Evolutionary conservation across 2,888 invertebrate species (phyloP).

Genomic region (Quadroppia sp.): DNA sequence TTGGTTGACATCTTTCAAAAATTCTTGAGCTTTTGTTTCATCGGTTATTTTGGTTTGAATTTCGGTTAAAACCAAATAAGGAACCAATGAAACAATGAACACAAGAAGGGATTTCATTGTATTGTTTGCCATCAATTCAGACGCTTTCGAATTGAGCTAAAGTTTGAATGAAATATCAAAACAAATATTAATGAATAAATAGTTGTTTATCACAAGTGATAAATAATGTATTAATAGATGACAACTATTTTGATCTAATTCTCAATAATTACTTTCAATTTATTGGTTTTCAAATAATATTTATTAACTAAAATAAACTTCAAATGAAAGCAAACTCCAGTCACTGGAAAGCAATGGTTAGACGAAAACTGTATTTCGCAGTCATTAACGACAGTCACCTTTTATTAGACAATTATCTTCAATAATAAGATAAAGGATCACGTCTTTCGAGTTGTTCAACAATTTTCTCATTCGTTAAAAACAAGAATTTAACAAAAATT

Average conservation of each 20-base stretch:
- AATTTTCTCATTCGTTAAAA: too few species aligned
- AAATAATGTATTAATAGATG: constrained; percentile 2
- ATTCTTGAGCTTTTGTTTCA: constrained; percentile 8
- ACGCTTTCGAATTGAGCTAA: not conserved
- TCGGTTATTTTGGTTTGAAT: constrained; percentile 14
- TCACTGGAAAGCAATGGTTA: too few species aligned
- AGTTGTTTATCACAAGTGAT: not conserved
- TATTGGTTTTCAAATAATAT: too few species aligned
- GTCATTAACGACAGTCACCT: too few species aligned
- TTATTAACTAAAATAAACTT: too few species aligned
- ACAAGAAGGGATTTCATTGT: not conserved
- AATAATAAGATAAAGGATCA: too few species aligned
- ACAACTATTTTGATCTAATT: not conserved
- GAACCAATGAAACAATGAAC: not conserved
- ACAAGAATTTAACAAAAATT: too few species aligned
- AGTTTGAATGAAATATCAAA: not conserved
- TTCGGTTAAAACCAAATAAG: not conserved
- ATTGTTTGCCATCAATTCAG: not conserved
- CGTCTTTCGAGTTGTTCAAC: too few species aligned
- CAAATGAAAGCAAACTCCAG: too few species aligned
- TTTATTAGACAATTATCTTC: too few species aligned
- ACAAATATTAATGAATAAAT: not conserved
- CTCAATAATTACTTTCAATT: too few species aligned
- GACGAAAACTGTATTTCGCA: too few species aligned
- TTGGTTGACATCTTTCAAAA: not conserved